A percentile compares a stretch with the other conserved stretches of the same genome.
Evolutionary conservation across 2,113 vertebrate species (phyloP).

Genomic region (Xenopus laevis): DNA sequence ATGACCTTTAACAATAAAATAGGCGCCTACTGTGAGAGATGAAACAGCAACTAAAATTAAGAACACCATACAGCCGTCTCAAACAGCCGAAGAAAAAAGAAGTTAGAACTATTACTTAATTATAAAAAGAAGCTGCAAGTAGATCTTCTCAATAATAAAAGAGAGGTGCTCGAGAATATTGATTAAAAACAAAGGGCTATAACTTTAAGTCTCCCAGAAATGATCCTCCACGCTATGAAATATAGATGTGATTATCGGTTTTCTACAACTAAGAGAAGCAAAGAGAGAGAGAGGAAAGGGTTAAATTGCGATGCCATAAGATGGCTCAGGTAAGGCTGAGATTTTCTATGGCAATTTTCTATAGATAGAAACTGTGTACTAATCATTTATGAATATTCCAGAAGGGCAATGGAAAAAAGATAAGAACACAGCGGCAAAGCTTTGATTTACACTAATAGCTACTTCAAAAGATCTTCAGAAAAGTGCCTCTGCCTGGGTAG

Average conservation of each 20-base stretch:
- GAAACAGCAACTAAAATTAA: constrained; percentile 98
- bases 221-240: constrained; percentile 91
- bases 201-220: constrained; percentile 85
- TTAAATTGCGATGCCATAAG: constrained; percentile 84
- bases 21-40: constrained; percentile 95
- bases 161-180: constrained; percentile 88
- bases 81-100: constrained; percentile 67
- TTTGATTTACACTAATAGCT: constrained; percentile 92
- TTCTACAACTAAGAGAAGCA: constrained; percentile 66
- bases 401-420: constrained; percentile 68
- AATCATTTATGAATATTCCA: constrained; percentile 87
- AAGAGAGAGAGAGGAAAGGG: constrained; percentile 52
- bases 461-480: constrained; percentile 77
- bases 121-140: constrained; percentile 85
- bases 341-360: constrained; percentile 56
- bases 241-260: constrained; percentile 84
- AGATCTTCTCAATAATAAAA: constrained; percentile 92
- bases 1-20: constrained; percentile 99
- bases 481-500: constrained; percentile 55
- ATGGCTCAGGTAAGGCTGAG: constrained; percentile 61
- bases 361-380: constrained; percentile 56
- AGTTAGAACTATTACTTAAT: constrained; percentile 93
- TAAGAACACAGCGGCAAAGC: constrained; percentile 65
- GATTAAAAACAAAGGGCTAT: constrained; percentile 79
- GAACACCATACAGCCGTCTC: constrained; percentile 82